These are phyloP conservation scores for Hydrolagus affinis DNA, from an alignment of 2,113 vertebrate species.

Conservation along the genomic window DNA sequence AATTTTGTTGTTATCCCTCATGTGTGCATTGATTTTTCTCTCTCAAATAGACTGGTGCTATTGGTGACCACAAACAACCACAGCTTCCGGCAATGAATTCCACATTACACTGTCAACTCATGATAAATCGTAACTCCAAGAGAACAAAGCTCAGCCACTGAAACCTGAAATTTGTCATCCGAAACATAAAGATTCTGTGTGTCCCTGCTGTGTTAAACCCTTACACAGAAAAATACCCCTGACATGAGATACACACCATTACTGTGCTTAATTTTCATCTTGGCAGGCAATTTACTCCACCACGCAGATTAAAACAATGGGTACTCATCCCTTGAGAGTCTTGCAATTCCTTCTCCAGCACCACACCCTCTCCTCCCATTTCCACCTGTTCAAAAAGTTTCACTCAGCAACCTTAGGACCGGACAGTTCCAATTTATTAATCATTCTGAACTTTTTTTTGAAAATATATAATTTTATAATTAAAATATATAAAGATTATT, in stretches of 20 bases:
- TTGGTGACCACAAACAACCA: too few relatives aligned
- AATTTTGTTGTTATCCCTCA: too few relatives aligned
- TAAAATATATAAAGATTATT: too few relatives aligned
- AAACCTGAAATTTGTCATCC: background rate
- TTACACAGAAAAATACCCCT: background rate
- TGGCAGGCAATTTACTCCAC: background rate
- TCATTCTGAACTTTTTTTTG: background rate
- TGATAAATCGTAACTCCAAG: too few relatives aligned
- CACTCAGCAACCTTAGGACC: background rate
- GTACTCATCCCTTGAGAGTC: background rate
- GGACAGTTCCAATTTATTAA: conserved; percentile 12
- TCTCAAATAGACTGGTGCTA: too few relatives aligned
- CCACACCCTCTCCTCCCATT: background rate
- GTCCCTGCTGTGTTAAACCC: background rate
- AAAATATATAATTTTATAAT: too few relatives aligned
- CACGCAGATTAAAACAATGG: background rate
- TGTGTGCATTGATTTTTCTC: too few relatives aligned
- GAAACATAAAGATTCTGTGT: background rate
- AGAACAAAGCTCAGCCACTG: background rate
- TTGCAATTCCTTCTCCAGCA: background rate
- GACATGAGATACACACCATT: background rate
- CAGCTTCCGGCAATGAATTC: too few relatives aligned
- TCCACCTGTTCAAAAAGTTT: background rate
- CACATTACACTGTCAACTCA: too few relatives aligned
- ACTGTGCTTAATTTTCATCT: background rate